Conservation (phyloP, 2,888 invertebrate genomes). For the Diaperis boleti region DNA sequence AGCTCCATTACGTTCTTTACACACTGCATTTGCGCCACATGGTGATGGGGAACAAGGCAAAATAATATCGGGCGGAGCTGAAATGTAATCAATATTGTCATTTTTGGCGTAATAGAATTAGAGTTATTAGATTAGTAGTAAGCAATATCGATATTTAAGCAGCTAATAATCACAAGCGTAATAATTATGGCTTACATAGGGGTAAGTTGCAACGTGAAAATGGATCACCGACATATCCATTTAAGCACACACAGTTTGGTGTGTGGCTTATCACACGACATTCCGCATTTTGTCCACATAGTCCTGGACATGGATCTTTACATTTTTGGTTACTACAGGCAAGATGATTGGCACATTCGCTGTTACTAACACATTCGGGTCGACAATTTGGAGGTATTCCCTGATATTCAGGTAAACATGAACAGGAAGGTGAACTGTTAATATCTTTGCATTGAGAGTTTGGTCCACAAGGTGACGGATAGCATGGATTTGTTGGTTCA, state of each 20-base stretch:
- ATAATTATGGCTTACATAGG: constrained; percentile 47
- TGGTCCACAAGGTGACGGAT: constrained; percentile 80
- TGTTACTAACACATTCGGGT: constrained; percentile 80
- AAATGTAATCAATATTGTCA: constrained; percentile 44
- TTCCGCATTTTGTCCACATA: constrained; percentile 80
- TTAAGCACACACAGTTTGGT: constrained; percentile 75
- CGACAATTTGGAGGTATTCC: constrained; percentile 79
- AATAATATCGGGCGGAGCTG: constrained; percentile 58
- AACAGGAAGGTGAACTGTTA: constrained; percentile 71
- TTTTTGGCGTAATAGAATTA: background rate
- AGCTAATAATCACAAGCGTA: constrained; percentile 38
- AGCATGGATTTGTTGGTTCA: constrained; percentile 71
- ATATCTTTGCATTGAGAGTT: constrained; percentile 70
- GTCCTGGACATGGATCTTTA: constrained; percentile 79
- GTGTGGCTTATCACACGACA: constrained; percentile 81
- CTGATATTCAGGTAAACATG: constrained; percentile 72
- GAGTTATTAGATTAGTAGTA: constrained; percentile 40
- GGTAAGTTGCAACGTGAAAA: constrained; percentile 71
- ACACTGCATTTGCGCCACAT: constrained; percentile 78
- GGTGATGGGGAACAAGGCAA: constrained; percentile 76
- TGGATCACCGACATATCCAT: constrained; percentile 73
- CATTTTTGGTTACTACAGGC: constrained; percentile 83
- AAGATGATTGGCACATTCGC: constrained; percentile 77
- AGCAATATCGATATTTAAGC: constrained; percentile 16
- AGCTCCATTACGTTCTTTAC: constrained; percentile 73